Evolutionary conservation across 2,888 invertebrate genomes (phyloP).

Genomic region (Rhorus exstirpatorius): DNA sequence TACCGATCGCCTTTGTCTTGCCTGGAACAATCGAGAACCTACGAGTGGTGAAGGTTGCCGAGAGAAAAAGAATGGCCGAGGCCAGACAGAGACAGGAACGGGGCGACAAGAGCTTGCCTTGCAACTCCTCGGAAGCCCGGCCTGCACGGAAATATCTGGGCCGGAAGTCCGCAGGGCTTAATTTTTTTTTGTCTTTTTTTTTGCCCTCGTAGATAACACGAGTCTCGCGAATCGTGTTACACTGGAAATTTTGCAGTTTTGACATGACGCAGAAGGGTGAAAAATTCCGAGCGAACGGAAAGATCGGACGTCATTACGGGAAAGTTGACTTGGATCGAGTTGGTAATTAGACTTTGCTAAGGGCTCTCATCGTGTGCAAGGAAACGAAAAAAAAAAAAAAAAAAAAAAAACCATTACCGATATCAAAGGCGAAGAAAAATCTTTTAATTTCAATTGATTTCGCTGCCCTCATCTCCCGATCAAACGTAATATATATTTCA

Average conservation of each 20-base stretch:
- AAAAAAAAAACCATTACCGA: neutral
- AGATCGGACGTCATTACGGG: slow-evolving; percentile 75
- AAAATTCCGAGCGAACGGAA: slow-evolving; percentile 40
- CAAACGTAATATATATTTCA: slow-evolving; percentile 50
- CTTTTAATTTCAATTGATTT: neutral
- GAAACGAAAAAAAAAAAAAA: no score
- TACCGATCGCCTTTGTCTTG: slow-evolving; percentile 49
- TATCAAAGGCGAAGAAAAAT: neutral
- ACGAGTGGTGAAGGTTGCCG: slow-evolving; percentile 45
- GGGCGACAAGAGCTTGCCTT: no score
- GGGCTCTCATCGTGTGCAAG: neutral
- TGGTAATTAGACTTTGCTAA: slow-evolving; percentile 73
- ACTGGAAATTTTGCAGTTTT: slow-evolving; percentile 2
- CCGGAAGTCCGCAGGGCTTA: slow-evolving; percentile 37
- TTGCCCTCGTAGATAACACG: neutral
- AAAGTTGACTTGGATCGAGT: slow-evolving; percentile 79
- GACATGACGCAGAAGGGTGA: slow-evolving; percentile 37
- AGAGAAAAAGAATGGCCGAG: slow-evolving; percentile 40
- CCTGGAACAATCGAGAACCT: slow-evolving; percentile 57
- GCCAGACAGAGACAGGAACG: slow-evolving; percentile 6
- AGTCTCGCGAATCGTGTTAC: neutral
- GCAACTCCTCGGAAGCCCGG: neutral
- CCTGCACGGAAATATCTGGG: slow-evolving; percentile 19
- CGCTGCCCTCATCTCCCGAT: neutral
- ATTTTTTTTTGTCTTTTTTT: neutral